phyloP scores from a whole-genome alignment of 2,797 vertebrate species.

The Melanotaenia boesemani region DNA sequence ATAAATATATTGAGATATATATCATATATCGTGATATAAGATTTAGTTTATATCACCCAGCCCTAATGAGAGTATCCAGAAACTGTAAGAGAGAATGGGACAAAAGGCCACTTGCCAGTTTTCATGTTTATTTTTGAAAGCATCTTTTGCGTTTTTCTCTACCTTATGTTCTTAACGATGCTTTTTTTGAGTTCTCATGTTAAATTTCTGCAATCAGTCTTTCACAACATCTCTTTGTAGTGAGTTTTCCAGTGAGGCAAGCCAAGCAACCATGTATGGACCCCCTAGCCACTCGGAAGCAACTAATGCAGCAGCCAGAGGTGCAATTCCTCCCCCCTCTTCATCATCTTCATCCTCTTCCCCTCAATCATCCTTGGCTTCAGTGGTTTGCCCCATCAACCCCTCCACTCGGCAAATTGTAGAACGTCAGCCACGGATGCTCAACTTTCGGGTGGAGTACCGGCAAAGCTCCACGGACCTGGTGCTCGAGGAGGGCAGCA shows the following conservation, averaged over 20 bases:
- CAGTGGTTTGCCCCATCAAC: conserved; percentile 92
- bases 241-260: conserved; percentile 90
- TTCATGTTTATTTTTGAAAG: not conserved
- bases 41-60: too few relatives aligned
- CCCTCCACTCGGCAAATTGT: conserved; percentile 92
- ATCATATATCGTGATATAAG: too few relatives aligned
- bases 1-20: too few relatives aligned
- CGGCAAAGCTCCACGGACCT: conserved; percentile 94
- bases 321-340: conserved; percentile 72
- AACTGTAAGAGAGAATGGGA: not conserved
- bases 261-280: conserved; percentile 88
- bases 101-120: not conserved
- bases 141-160: not conserved
- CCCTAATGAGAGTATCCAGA: not conserved
- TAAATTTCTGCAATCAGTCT: not conserved
- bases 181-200: not conserved
- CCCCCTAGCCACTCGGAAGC: conserved; percentile 85
- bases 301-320: conserved; percentile 76
- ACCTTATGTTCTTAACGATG: not conserved
- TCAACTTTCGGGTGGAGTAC: conserved; percentile 98
- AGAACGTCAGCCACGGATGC: conserved; percentile 95
- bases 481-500: conserved; percentile 94
- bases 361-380: conserved; percentile 84
- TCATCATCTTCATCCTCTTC: conserved; percentile 88
- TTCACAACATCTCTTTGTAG: conserved; percentile 70